phyloP scores from a whole-genome alignment of 2,797 vertebrate genomes.

The Melanogrammus aeglefinus region DNA sequence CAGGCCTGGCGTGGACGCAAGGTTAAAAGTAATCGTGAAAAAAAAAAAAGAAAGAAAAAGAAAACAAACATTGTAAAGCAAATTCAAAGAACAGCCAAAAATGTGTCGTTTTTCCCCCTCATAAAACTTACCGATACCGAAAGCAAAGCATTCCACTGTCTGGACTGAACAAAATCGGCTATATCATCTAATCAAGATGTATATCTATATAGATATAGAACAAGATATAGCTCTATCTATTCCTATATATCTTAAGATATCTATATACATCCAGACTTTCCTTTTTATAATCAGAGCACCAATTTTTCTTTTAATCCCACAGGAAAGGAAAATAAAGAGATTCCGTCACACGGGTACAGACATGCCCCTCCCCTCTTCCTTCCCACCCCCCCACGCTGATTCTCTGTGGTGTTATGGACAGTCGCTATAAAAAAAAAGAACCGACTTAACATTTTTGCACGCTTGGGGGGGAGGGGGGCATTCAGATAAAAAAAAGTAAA shows the following conservation, averaged over 20 bases:
- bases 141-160: slow-evolving; percentile 52
- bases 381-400: neutral
- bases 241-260: neutral
- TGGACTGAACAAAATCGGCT: slow-evolving; percentile 68
- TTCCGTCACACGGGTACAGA: slow-evolving; percentile 47
- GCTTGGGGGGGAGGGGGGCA: slow-evolving; percentile 50
- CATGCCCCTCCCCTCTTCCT: neutral
- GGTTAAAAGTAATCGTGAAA: slow-evolving; percentile 40
- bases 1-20: slow-evolving; percentile 41
- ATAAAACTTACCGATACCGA: slow-evolving; percentile 35
- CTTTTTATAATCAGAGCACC: slow-evolving; percentile 72
- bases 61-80: slow-evolving; percentile 72
- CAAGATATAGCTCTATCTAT: neutral
- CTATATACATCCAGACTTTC: slow-evolving; percentile 24
- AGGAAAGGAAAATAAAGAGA: slow-evolving; percentile 46
- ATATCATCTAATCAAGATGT: slow-evolving; percentile 50
- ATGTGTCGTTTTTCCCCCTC: slow-evolving; percentile 26
- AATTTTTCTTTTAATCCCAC: slow-evolving; percentile 61
- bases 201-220: neutral
- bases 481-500: neutral
- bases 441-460: slow-evolving; percentile 68
- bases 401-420: slow-evolving; percentile 20
- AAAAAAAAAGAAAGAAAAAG: slow-evolving; percentile 62
- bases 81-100: slow-evolving; percentile 73
- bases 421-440: slow-evolving; percentile 34